Evolutionary conservation across 2,113 vertebrate species (phyloP).

Genomic region (Alethe castanea): DNA sequence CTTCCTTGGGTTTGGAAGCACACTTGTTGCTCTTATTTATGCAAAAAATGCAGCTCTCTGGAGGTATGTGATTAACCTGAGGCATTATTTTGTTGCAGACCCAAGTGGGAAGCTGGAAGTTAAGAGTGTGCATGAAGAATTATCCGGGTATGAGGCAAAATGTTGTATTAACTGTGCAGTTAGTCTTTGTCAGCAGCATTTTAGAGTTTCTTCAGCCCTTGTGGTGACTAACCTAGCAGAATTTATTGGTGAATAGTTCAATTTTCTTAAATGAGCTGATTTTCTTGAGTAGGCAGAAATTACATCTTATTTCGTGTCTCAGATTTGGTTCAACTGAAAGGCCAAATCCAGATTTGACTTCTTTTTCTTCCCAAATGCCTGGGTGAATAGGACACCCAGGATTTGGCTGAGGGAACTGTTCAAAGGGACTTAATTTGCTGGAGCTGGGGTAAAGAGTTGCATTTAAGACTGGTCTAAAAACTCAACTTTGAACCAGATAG

Average conservation of each 20-base stretch:
- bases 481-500: background rate
- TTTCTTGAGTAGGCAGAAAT: constrained; percentile 45
- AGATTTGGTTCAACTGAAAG: background rate
- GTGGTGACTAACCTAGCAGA: background rate
- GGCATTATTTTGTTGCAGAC: background rate
- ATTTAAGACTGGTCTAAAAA: background rate
- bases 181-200: background rate
- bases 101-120: constrained; percentile 5
- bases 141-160: background rate
- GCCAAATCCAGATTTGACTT: background rate
- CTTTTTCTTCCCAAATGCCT: background rate
- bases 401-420: background rate
- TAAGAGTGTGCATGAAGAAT: background rate
- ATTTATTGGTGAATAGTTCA: constrained; percentile 16
- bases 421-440: background rate
- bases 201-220: background rate
- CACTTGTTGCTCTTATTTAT: background rate
- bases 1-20: background rate
- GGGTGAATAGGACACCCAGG: background rate
- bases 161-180: background rate
- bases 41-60: background rate
- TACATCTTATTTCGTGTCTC: background rate
- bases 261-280: background rate
- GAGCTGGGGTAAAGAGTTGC: background rate
- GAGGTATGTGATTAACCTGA: background rate